Evolutionary conservation across 2,113 vertebrate genomes (phyloP), one percentile per base, ranked within the genome.

Genomic region (Spea multiplicata): DNA sequence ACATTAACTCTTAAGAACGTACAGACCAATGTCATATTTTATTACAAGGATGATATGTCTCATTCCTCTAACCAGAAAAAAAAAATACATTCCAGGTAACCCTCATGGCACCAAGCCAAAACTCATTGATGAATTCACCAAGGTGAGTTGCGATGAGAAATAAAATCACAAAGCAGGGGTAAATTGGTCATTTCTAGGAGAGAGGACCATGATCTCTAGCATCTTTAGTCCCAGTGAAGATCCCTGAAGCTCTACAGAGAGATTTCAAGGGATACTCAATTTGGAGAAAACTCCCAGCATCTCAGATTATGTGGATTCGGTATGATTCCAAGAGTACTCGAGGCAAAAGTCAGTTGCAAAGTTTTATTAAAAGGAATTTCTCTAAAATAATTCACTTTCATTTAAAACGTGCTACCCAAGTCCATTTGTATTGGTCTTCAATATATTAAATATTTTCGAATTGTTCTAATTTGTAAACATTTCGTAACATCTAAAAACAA

Each of bases 401-500:
- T 78, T 72, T 86, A 81, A 84, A 85, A 84, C 77, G 5, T 71
- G 71, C 84, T 85, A 84, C 81, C 88, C 81, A 48, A 74, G 55
- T 61, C 16, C n/a, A 30, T 30, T 52, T 73, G 70, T 45, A 48
- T 44, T 55, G 50, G 46, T 59, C 44, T 82, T 44, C 8, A 84
- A 86, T 89, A 88, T 85, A 89, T 88, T 88, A 85, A 4, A 73
- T 76, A 83, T 82, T 84, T 82, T 88, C 2, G 30, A 30, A 30
- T 30, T 80, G 78, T 80, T 83, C 84, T 85, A 82, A 86, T 86
- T 83, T 91, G 88, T 91, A 91, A 92, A 91, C 88, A 84, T 83
- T 52, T 81, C 68, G 59, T 79, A 13, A 9, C 14, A 59, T 12
- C 6, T 9, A 59, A 5, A 59, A 4, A 59, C 4, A 4, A 12